Evolutionary conservation across 2,888 invertebrate species (phyloP).

Genomic region (Gisinianus flammeolus): DNA sequence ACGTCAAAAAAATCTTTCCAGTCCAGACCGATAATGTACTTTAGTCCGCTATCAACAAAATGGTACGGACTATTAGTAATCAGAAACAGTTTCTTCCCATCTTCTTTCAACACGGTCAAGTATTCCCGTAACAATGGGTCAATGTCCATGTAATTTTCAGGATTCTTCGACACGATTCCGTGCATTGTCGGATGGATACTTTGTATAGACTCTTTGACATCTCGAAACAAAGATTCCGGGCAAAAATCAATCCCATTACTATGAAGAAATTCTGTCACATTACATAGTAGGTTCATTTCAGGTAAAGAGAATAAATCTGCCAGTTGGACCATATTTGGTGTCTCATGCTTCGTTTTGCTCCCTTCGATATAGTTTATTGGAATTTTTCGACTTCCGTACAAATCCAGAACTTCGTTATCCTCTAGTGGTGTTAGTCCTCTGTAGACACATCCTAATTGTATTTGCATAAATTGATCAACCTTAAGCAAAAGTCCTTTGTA

Average conservation of each 20-base stretch:
- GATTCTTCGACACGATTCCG: slow-evolving; percentile 80
- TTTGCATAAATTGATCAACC: slow-evolving; percentile 94
- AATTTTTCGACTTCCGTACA: slow-evolving; percentile 85
- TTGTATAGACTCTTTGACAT: slow-evolving; percentile 80
- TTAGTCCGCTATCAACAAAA: slow-evolving; percentile 94
- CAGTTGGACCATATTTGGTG: slow-evolving; percentile 82
- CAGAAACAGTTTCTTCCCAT: slow-evolving; percentile 87
- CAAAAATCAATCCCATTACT: slow-evolving; percentile 89
- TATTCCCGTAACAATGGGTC: slow-evolving; percentile 76
- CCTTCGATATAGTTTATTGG: slow-evolving; percentile 86
- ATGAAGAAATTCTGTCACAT: slow-evolving; percentile 92
- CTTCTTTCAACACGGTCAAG: slow-evolving; percentile 74
- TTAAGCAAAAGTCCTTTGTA: slow-evolving; percentile 92
- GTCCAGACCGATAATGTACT: slow-evolving; percentile 80
- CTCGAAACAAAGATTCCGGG: slow-evolving; percentile 90
- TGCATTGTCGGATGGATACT: slow-evolving; percentile 90
- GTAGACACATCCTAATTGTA: slow-evolving; percentile 93
- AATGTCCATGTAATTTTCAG: slow-evolving; percentile 78
- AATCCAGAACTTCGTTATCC: slow-evolving; percentile 80
- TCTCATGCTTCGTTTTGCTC: neutral
- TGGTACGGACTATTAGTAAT: slow-evolving; percentile 96
- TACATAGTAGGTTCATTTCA: slow-evolving; percentile 91
- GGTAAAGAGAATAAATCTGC: slow-evolving; percentile 97
- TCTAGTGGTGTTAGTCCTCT: slow-evolving; percentile 80
- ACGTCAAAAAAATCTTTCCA: slow-evolving; percentile 94